Evolutionary conservation across 2,113 vertebrate species (phyloP).

Genomic region (Podocnemis expansa): DNA sequence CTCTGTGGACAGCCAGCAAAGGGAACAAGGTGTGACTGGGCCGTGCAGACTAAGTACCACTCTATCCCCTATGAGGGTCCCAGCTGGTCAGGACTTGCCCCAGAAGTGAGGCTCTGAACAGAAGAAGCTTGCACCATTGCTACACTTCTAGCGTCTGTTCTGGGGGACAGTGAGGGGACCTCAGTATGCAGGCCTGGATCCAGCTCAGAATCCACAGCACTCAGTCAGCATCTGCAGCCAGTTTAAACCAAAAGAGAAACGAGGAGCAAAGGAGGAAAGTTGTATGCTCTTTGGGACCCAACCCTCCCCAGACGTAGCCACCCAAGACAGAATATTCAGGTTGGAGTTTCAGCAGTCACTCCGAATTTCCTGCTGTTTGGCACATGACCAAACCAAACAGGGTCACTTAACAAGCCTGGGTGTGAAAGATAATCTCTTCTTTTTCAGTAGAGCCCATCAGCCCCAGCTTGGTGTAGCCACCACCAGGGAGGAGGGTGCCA

Average conservation of each 20-base stretch:
- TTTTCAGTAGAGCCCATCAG: no score
- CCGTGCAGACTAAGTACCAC: not conserved
- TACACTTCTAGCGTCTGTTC: not conserved
- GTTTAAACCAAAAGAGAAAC: not conserved
- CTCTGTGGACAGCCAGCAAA: not conserved
- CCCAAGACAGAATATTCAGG: not conserved
- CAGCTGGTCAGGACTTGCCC: not conserved
- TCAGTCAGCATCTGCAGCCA: not conserved
- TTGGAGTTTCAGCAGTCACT: not conserved
- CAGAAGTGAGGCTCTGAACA: not conserved
- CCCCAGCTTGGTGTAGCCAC: no score
- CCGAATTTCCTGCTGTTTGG: not conserved
- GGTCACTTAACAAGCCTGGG: not conserved
- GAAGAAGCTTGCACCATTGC: not conserved
- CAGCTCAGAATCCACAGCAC: not conserved
- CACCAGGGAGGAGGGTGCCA: not conserved
- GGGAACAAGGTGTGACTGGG: not conserved
- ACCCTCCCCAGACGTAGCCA: not conserved
- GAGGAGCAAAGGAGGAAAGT: not conserved
- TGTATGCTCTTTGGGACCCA: not conserved
- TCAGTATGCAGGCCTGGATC: not conserved
- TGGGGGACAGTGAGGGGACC: no score
- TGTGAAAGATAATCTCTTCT: not conserved
- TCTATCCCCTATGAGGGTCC: not conserved
- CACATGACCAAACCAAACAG: no score